These are phyloP conservation scores for Varroa destructor DNA, from an alignment of 1,140 invertebrate genomes.

Conservation along the genomic window DNA sequence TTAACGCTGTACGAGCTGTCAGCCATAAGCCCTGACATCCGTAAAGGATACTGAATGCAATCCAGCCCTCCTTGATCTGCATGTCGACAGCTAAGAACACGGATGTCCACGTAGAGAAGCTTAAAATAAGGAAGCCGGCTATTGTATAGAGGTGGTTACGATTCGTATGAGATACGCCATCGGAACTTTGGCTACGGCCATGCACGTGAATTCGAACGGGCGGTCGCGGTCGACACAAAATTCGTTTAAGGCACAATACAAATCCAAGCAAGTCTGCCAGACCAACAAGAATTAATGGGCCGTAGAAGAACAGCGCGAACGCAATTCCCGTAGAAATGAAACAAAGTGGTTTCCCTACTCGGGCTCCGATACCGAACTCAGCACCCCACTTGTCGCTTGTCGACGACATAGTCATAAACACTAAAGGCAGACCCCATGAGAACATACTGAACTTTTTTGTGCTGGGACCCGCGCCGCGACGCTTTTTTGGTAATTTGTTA, in stretches of 20 bases:
- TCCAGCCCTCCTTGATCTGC: conserved; percentile 26
- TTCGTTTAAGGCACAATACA: conserved; percentile 3
- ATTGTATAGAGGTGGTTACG: conserved; percentile 11
- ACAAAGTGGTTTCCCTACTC: conserved; percentile 14
- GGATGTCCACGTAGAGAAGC: conserved; percentile 20
- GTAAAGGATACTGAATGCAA: conserved; percentile 17
- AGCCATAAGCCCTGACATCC: conserved; percentile 13
- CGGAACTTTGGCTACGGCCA: not conserved
- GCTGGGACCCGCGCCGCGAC: not conserved
- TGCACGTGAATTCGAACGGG: conserved; percentile 21
- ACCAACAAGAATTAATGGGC: conserved; percentile 10
- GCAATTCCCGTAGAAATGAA: conserved; percentile 18
- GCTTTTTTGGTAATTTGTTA: conserved; percentile 9
- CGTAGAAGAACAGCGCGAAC: conserved; percentile 6
- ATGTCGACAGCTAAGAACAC: conserved; percentile 21
- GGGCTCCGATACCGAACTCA: conserved; percentile 16
- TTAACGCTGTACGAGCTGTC: not conserved
- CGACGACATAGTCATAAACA: conserved; percentile 3
- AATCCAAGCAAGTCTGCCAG: conserved; percentile 1
- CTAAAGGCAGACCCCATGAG: not conserved
- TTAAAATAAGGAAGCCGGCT: conserved; percentile 7
- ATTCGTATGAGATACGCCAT: not conserved
- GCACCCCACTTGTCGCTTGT: conserved; percentile 22
- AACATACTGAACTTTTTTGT: conserved; percentile 26
- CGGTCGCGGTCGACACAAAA: not conserved